Base-by-base conservation (phyloP, 2,797 vertebrate genomes). In the Crocidura indochinensis region DNA sequence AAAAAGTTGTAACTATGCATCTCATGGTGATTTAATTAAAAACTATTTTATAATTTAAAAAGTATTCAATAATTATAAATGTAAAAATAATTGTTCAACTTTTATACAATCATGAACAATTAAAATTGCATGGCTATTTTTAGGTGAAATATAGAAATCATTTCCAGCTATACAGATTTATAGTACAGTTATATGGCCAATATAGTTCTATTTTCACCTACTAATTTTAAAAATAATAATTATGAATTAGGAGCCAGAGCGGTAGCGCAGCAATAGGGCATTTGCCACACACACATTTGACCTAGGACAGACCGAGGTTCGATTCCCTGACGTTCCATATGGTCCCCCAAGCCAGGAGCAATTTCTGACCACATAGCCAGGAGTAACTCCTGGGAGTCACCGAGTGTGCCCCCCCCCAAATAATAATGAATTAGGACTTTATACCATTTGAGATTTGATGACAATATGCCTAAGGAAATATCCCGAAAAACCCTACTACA, bases 201-300 rank as follows among this genome's bases (percentile, higher is more conserved):
- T 44, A 87, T 27, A 87, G 73, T 67, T 93, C 62, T 76, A 79
- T 81, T 93, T 94, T 88, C 65, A 92, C 65, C 67, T 90, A 91
- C 53, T 76, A 56, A 79, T 47, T 94, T 90, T 93, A 62, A 44
- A 87, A 84, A 93, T 76, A 68, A 73, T 38, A 38, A 38, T 38
- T 38, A 38, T 38, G 38, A 38, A 38, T 38, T 38, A 38, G 38
- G 38, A 38, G 38, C 38, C 38, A 38, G 38, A 38, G 38, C 38
- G 5, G 38, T 38, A 38, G 38, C 5, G 38, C 38, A 38, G 38
- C 38, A 38, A 38, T 38, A 38, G 38, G 38, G 38, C 38, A 38
- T 38, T 38, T 38, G 38, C 38, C 38, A 38, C 5, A 38, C 38
- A 5, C 38, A 38, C 38, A 38, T 38, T 38, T 38, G 38, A 38